Conservation (phyloP, 2,113 vertebrate genomes). For the Columbina picui region DNA sequence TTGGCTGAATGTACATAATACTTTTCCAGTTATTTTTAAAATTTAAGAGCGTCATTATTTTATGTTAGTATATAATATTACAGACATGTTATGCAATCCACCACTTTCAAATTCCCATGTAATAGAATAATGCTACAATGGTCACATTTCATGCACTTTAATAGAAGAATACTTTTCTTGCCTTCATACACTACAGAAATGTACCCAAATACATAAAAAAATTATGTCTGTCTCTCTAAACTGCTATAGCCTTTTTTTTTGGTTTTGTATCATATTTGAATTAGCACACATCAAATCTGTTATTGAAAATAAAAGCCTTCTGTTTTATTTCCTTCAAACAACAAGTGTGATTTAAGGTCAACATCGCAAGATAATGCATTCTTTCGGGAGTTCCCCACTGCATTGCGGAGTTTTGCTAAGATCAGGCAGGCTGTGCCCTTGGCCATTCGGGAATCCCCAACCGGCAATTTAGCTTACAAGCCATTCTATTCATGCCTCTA, state of each 20-base stretch:
- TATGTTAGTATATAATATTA: background rate
- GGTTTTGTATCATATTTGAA: background rate
- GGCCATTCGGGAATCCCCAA: background rate
- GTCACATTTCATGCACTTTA: background rate
- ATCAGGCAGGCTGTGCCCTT: slow-evolving; percentile 22
- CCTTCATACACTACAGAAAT: background rate
- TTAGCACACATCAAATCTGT: background rate
- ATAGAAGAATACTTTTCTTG: background rate
- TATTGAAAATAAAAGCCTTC: background rate
- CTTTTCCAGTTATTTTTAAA: background rate
- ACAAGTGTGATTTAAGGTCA: slow-evolving; percentile 22
- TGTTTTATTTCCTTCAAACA: background rate
- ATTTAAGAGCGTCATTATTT: background rate
- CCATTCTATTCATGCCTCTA: slow-evolving; percentile 40
- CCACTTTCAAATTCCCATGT: background rate
- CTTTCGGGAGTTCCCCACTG: background rate
- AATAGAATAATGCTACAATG: background rate
- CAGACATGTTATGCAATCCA: background rate
- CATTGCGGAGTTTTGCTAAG: slow-evolving; percentile 38
- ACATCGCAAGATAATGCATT: background rate
- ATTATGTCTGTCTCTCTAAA: background rate
- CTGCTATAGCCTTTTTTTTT: background rate
- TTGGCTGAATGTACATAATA: background rate
- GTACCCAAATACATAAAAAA: background rate
- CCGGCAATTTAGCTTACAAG: slow-evolving; percentile 27